Evolutionary conservation across 2,888 invertebrate species (phyloP).

Genomic region (Sclerodermus sp.): DNA sequence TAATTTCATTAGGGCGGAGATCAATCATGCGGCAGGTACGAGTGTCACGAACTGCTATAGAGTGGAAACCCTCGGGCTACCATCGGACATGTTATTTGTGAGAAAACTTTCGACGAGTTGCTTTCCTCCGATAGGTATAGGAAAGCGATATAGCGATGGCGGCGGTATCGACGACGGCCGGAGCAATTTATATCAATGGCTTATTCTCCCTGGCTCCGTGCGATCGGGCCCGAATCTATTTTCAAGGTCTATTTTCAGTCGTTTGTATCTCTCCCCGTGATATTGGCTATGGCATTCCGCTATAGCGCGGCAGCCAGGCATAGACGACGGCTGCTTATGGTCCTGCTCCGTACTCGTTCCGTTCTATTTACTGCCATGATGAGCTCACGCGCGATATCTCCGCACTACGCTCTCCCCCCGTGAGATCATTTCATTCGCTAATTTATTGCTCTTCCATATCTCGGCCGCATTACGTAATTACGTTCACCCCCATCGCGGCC

Average conservation of each 20-base stretch:
- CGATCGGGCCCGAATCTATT: conserved; percentile 42
- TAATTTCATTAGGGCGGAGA: conserved; percentile 10
- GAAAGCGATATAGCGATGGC: conserved; percentile 7
- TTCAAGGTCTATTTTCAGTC: conserved; percentile 43
- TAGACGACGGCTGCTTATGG: conserved; percentile 24
- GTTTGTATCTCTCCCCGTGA: conserved; percentile 38
- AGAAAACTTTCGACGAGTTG: conserved; percentile 26
- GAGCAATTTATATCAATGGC: conserved; percentile 44
- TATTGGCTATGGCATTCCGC: conserved; percentile 26
- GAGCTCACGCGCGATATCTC: conserved; percentile 1
- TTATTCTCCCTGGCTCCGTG: conserved; percentile 29
- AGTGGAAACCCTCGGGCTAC: conserved; percentile 7
- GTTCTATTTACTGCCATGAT: conserved; percentile 16
- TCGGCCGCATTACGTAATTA: no score
- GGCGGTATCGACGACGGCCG: conserved; percentile 20
- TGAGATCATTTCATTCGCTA: no score
- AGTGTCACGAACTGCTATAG: background rate
- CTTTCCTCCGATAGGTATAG: conserved; percentile 6
- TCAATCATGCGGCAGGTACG: conserved; percentile 4
- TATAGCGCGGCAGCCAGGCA: conserved; percentile 15
- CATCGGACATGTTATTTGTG: conserved; percentile 27
- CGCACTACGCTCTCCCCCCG: no score
- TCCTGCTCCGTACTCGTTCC: conserved; percentile 18
- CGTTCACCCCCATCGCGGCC: no score
- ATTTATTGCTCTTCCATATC: no score